Conservation (phyloP, 1,140 invertebrate species). For the Drosophila lacteicornis region DNA sequence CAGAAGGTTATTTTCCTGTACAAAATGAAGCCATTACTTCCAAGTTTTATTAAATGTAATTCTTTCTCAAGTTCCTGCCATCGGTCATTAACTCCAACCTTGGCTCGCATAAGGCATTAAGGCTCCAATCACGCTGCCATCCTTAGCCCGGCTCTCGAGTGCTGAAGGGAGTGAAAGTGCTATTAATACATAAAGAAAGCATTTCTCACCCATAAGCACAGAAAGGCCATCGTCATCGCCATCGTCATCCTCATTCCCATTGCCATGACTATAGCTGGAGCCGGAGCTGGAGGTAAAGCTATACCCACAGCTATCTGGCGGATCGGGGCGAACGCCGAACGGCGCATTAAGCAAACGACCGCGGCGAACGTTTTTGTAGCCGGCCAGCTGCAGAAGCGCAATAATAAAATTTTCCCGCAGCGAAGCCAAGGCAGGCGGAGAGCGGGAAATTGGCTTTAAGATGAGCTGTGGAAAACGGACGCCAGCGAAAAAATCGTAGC, state of each 20-base stretch:
- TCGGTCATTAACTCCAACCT: conserved; percentile 19
- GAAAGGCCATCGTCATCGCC: conserved; percentile 71
- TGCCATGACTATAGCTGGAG: conserved; percentile 9
- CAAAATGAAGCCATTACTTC: conserved; percentile 14
- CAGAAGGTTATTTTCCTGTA: neutral
- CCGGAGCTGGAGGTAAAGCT: conserved; percentile 7
- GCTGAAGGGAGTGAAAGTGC: conserved; percentile 74
- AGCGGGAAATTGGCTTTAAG: conserved; percentile 75
- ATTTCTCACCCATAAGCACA: conserved; percentile 79
- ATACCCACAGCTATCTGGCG: conserved; percentile 30
- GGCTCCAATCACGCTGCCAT: conserved; percentile 29
- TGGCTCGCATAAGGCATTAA: conserved; percentile 8
- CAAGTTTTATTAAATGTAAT: neutral
- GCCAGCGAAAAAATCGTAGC: conserved; percentile 21
- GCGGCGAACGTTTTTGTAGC: conserved; percentile 54
- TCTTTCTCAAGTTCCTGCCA: conserved; percentile 19
- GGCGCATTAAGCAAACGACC: conserved; percentile 79
- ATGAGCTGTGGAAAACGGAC: conserved; percentile 44
- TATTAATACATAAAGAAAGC: conserved; percentile 83
- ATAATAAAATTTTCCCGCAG: conserved; percentile 72
- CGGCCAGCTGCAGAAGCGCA: conserved; percentile 74
- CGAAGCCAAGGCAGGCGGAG: conserved; percentile 9
- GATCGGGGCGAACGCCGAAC: conserved; percentile 50
- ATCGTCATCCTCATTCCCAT: conserved; percentile 27
- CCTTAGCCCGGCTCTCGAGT: conserved; percentile 56